Evolutionary conservation across 2,113 vertebrate genomes (phyloP).

Genomic region (Strigops habroptila): DNA sequence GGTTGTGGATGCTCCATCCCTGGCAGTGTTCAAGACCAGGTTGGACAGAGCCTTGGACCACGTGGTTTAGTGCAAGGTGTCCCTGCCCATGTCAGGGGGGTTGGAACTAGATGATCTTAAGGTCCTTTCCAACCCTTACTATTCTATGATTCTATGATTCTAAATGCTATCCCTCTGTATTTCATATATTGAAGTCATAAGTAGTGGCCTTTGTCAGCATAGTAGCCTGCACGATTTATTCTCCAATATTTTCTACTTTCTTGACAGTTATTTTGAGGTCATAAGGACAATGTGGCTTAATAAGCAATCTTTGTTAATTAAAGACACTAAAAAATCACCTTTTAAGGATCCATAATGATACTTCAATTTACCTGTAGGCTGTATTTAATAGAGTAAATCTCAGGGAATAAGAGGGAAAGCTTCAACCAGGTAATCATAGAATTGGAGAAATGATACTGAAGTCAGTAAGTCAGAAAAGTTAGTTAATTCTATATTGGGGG

Average conservation of each 20-base stretch:
- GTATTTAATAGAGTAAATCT: neutral
- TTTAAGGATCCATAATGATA: neutral
- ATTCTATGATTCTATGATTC: too few species aligned
- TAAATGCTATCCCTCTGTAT: neutral
- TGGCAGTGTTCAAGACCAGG: too few species aligned
- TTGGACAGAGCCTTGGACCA: too few species aligned
- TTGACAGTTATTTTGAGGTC: neutral
- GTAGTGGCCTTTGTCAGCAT: neutral
- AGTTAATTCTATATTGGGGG: neutral
- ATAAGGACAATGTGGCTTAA: neutral
- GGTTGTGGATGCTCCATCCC: too few species aligned
- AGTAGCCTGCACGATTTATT: neutral
- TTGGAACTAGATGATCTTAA: too few species aligned
- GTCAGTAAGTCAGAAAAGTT: neutral
- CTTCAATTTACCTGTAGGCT: neutral
- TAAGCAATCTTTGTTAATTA: neutral
- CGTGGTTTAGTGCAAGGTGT: too few species aligned
- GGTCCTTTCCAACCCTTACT: too few species aligned
- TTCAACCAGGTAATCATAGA: neutral
- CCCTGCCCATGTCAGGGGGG: too few species aligned
- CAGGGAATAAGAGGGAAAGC: neutral
- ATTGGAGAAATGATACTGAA: neutral
- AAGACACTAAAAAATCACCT: neutral
- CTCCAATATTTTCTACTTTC: neutral
- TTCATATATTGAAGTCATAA: neutral